Percentiles rank a stretch among this genome's conserved stretches.
phyloP scores from a whole-genome alignment of 2,797 vertebrate species.

The Euthynnus affinis region DNA sequence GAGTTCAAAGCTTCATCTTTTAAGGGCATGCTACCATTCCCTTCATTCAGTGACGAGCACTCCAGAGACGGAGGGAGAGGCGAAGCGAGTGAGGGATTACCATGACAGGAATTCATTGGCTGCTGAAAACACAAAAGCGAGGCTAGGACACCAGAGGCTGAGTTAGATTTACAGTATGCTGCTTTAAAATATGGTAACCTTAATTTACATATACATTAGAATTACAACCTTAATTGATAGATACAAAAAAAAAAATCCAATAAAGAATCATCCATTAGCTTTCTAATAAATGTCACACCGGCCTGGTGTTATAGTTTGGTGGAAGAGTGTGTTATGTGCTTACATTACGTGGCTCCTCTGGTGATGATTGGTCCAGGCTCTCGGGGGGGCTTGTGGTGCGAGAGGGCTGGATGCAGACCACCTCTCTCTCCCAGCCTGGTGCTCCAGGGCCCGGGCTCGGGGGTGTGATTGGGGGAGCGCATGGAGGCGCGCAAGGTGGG shows the following conservation, averaged over 20 bases:
- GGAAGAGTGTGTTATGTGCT: constrained; percentile 44
- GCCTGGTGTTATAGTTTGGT: not conserved
- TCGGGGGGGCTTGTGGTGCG: constrained; percentile 94
- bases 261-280: no score
- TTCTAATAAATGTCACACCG: not conserved
- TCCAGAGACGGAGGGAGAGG: constrained; percentile 29
- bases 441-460: constrained; percentile 44
- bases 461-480: constrained; percentile 78
- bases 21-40: constrained; percentile 52
- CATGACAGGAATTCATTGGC: constrained; percentile 10
- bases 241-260: not conserved
- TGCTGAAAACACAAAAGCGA: constrained; percentile 1
- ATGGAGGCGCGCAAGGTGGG: constrained; percentile 84
- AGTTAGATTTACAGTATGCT: not conserved
- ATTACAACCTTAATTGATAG: no score
- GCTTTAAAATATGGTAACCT: not conserved
- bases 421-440: constrained; percentile 87
- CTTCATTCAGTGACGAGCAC: constrained; percentile 25
- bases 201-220: no score
- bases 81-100: constrained; percentile 12
- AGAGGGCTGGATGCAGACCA: constrained; percentile 96
- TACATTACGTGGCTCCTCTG: constrained; percentile 89
- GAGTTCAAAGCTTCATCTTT: constrained; percentile 59
- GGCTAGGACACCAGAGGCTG: not conserved
- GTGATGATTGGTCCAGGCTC: constrained; percentile 89